Conservation (phyloP, 2,888 invertebrate species). For the Ferrisia virgata region DNA sequence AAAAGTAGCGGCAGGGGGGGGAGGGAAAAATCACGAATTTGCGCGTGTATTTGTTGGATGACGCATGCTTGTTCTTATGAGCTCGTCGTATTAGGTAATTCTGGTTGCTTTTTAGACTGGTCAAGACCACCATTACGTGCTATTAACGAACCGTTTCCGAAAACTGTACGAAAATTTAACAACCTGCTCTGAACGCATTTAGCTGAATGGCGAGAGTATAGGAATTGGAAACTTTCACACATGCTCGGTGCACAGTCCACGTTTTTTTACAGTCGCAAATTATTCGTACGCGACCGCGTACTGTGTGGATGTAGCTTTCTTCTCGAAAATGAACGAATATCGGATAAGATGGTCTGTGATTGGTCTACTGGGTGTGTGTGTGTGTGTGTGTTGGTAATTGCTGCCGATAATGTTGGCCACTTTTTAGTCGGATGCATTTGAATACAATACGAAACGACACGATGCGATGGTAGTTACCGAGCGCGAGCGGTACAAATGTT, state of each 20-base stretch:
- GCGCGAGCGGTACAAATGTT: not conserved
- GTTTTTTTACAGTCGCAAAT: not conserved
- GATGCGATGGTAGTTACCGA: not conserved
- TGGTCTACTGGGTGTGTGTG: too few relatives aligned
- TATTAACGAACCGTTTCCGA: not conserved
- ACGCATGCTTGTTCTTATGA: not conserved
- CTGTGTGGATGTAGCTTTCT: constrained; percentile 1
- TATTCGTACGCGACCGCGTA: not conserved
- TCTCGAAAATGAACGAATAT: not conserved
- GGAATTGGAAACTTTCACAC: not conserved
- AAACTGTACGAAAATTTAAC: not conserved
- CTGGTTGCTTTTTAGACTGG: not conserved
- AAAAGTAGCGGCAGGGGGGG: not conserved
- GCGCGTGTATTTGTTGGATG: not conserved
- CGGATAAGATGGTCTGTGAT: too few relatives aligned
- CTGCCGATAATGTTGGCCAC: not conserved
- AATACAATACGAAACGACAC: not conserved
- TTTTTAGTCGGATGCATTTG: not conserved
- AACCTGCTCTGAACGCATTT: too few relatives aligned
- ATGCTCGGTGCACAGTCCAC: too few relatives aligned
- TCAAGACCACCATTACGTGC: not conserved
- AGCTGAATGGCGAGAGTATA: not conserved
- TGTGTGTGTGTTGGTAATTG: not conserved
- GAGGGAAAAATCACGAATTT: not conserved
- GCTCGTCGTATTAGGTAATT: not conserved